phyloP scores from a whole-genome alignment of 1,140 invertebrate species.

The Lithobius niger region DNA sequence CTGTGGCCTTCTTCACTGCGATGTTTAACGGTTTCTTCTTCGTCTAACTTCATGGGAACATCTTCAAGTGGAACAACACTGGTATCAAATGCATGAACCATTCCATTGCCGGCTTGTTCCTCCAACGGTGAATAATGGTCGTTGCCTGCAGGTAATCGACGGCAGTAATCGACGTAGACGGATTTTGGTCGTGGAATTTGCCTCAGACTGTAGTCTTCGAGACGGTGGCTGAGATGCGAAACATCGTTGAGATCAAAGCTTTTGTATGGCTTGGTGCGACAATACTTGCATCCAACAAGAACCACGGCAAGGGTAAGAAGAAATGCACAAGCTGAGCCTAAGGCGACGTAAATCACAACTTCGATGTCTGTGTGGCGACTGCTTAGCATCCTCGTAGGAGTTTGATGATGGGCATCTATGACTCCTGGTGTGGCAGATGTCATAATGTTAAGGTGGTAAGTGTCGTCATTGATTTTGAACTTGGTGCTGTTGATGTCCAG shows the following conservation, averaged over 20 bases:
- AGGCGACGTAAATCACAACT: conserved; percentile 5
- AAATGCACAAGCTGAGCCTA: conserved; percentile 7
- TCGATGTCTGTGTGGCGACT: conserved; percentile 7
- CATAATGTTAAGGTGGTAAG: not conserved
- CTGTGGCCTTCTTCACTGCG: not conserved
- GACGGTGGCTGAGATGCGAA: conserved; percentile 11
- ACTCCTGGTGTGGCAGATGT: not conserved
- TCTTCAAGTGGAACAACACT: conserved; percentile 19
- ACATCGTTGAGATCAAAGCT: not conserved
- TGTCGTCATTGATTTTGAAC: not conserved
- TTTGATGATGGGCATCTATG: not conserved
- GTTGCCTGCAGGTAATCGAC: conserved; percentile 9
- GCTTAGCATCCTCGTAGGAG: not conserved
- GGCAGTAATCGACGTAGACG: conserved; percentile 15
- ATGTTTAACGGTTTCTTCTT: not conserved
- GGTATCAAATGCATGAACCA: conserved; percentile 18
- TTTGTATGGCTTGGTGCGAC: conserved; percentile 1
- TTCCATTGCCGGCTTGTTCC: conserved; percentile 11
- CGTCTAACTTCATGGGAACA: not conserved
- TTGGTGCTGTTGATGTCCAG: not conserved
- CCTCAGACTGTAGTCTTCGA: conserved; percentile 19
- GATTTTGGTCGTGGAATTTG: conserved; percentile 17
- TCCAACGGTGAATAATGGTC: conserved; percentile 14
- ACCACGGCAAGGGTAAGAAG: not conserved
- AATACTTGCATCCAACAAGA: conserved; percentile 8